Conservation (phyloP, 2,113 vertebrate genomes). For the Ctenomys sociabilis region DNA sequence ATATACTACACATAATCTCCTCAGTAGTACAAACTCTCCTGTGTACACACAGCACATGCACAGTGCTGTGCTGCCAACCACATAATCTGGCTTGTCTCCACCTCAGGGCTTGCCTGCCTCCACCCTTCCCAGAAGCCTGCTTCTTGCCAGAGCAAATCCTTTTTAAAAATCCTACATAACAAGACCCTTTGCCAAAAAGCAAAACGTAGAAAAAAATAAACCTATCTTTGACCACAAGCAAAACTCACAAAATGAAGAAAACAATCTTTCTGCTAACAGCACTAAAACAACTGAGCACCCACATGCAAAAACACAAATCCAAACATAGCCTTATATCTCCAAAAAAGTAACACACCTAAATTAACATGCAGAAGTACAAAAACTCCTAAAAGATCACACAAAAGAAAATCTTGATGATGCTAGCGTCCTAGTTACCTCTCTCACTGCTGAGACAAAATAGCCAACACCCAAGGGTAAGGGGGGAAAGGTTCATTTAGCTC, state of each 20-base stretch:
- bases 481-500: background rate
- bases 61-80: background rate
- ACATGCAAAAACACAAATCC: background rate
- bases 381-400: background rate
- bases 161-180: background rate
- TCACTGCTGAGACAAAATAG: background rate
- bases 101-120: background rate
- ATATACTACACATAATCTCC: background rate
- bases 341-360: background rate
- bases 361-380: background rate
- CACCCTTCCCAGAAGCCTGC: background rate
- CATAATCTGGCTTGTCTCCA: background rate
- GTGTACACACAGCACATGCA: background rate
- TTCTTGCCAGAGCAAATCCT: background rate
- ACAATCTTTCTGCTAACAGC: background rate
- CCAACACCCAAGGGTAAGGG: background rate
- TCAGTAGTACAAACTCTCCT: background rate
- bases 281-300: background rate
- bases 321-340: background rate
- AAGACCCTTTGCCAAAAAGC: background rate
- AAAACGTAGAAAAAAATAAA: background rate
- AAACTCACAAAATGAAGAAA: background rate
- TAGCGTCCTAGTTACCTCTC: background rate
- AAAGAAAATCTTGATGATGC: background rate
- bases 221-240: background rate